Conservation (phyloP, 1,140 invertebrate species). For the Leptopilina clavipes region DNA sequence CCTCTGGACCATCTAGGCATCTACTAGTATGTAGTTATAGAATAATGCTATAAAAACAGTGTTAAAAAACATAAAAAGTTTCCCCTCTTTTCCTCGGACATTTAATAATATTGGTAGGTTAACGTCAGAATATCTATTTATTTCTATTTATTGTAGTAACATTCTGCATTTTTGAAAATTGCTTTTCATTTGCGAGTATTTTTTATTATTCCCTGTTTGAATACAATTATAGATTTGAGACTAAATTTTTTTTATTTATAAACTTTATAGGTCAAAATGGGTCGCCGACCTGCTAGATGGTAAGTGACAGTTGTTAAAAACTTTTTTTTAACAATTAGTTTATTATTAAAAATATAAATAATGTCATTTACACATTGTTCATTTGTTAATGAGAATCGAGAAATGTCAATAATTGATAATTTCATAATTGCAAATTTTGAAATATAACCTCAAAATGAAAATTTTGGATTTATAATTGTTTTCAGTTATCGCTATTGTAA, state of each 20-base stretch:
- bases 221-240: slow-evolving; percentile 44
- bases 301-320: slow-evolving; percentile 72
- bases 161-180: not conserved
- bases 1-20: too few species aligned
- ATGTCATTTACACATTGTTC: too few species aligned
- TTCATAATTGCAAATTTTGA: not conserved
- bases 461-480: slow-evolving; percentile 55
- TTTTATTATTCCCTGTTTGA: not conserved
- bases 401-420: not conserved
- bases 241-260: slow-evolving; percentile 46
- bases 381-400: not conserved
- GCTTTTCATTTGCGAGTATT: not conserved
- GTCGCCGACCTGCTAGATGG: slow-evolving; percentile 84
- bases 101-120: too few species aligned
- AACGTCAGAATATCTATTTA: too few species aligned
- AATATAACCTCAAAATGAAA: not conserved
- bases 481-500: slow-evolving; percentile 99
- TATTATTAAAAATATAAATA: not conserved
- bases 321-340: too few species aligned
- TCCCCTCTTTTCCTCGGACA: too few species aligned
- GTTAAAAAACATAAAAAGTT: too few species aligned
- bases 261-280: slow-evolving; percentile 77
- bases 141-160: too few species aligned
- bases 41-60: too few species aligned
- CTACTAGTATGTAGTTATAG: too few species aligned